These are phyloP conservation scores for Trachelus tabidus DNA, from an alignment of 2,888 invertebrate genomes.

Conservation along the genomic window DNA sequence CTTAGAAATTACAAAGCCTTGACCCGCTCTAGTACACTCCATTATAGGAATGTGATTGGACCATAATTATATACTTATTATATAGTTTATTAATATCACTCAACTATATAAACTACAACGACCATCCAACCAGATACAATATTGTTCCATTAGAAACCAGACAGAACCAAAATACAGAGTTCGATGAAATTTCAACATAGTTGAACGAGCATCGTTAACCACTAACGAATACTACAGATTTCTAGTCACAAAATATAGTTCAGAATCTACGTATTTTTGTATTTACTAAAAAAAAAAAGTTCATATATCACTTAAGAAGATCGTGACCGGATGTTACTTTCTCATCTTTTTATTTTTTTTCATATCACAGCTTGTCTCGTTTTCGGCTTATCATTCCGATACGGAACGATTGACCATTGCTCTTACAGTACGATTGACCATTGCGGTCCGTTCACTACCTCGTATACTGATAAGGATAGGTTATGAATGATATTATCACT, in stretches of 20 bases:
- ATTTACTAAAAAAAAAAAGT: too few relatives aligned
- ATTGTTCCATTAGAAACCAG: background rate
- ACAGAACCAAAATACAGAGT: background rate
- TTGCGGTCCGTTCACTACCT: slow-evolving; percentile 14
- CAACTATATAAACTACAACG: background rate
- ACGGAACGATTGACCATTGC: too few relatives aligned
- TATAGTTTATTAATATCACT: background rate
- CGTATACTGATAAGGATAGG: slow-evolving; percentile 22
- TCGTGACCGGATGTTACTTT: background rate
- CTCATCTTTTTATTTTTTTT: background rate
- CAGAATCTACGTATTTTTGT: background rate
- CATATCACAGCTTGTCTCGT: background rate
- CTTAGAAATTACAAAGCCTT: background rate
- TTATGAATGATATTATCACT: slow-evolving; percentile 18
- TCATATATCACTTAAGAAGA: background rate
- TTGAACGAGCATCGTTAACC: background rate
- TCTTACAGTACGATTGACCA: background rate
- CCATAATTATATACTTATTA: background rate
- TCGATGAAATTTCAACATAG: background rate
- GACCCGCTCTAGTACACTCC: background rate
- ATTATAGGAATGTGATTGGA: background rate
- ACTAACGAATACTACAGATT: background rate
- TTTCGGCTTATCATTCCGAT: background rate
- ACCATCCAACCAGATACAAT: background rate
- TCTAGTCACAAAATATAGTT: background rate